A percentile compares a stretch with the other conserved stretches of the same genome.
Evolutionary conservation across 2,797 vertebrate genomes (phyloP).

Genomic region (Lerista edwardsae): DNA sequence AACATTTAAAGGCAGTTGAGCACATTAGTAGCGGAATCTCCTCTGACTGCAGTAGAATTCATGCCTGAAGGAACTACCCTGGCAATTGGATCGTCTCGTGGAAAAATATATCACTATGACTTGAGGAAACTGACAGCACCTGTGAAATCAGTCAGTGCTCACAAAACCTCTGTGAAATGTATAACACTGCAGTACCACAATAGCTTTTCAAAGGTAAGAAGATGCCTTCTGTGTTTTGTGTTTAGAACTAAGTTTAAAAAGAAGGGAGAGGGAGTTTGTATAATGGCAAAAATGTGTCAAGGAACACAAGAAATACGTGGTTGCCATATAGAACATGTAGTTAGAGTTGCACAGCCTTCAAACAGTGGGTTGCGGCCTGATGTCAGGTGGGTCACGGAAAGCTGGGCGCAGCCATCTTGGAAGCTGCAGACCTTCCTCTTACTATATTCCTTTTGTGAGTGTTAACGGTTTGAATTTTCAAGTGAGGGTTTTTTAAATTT

Average conservation of each 20-base stretch:
- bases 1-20: constrained; percentile 82
- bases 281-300: background rate
- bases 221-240: constrained; percentile 15
- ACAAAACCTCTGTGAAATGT: constrained; percentile 93
- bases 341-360: background rate
- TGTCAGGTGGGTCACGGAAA: too few species aligned
- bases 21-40: constrained; percentile 87
- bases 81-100: constrained; percentile 91
- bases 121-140: constrained; percentile 91
- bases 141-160: constrained; percentile 85
- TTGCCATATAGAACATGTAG: background rate
- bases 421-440: too few species aligned
- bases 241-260: constrained; percentile 36
- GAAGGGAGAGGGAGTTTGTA: background rate
- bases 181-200: constrained; percentile 87
- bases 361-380: too few species aligned
- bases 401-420: too few species aligned
- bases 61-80: constrained; percentile 91
- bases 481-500: too few species aligned
- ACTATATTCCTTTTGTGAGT: too few species aligned
- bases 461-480: too few species aligned
- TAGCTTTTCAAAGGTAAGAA: constrained; percentile 75
- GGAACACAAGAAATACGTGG: background rate
- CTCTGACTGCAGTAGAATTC: constrained; percentile 93
- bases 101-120: constrained; percentile 94